Evolutionary conservation across 2,113 vertebrate species (phyloP), one percentile per base, ranked within the genome.

Genomic region (Pogona vitticeps): DNA sequence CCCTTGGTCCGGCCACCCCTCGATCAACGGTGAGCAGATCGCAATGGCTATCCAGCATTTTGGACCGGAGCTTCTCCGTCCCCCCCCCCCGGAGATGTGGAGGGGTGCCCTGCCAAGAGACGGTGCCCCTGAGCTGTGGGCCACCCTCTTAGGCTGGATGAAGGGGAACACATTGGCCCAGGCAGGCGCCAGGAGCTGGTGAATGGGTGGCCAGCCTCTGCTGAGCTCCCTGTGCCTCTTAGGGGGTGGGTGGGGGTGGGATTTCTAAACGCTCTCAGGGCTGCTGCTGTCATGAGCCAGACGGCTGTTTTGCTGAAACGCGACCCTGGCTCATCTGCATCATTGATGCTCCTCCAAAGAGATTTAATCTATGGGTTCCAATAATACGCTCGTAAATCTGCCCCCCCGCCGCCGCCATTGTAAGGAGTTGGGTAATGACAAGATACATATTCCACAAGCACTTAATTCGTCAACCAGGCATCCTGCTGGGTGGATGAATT

Each of bases 351-450:
- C 80, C 89, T 89, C 42, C 68, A 80, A 83, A 82, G 92, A 91
- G 88, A 84, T 91, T 93, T 92, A 91, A 92, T 93, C 88, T 91
- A 86, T 91, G 89, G 68, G 88, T 76, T 85, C 92, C 92, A 90
- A 91, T 94, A 88, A 93, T 87, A 92, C 91, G 89, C 88, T 88
- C 86, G 68, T 91, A 76, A 89, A 89, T 94, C 88, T 88, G 52
- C 77, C 61, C 67, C 78, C 82, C 85, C 63, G 73, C n/a, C n/a
- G n/a, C n/a, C n/a, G n/a, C n/a, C n/a, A n/a, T 90, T 93, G 75
- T 76, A 65, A 70, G 88, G 5, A 56, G 17, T n/a, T 18, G 14
- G 40, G 21, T 12, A 46, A 68, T 26, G 61, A 83, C 86, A 76
- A 85, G 90, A 85, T 83, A 83, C 83, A 87, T 8, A 1, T 76